Conservation (phyloP, 2,797 vertebrate genomes). For the Sebastolobus altivelis region DNA sequence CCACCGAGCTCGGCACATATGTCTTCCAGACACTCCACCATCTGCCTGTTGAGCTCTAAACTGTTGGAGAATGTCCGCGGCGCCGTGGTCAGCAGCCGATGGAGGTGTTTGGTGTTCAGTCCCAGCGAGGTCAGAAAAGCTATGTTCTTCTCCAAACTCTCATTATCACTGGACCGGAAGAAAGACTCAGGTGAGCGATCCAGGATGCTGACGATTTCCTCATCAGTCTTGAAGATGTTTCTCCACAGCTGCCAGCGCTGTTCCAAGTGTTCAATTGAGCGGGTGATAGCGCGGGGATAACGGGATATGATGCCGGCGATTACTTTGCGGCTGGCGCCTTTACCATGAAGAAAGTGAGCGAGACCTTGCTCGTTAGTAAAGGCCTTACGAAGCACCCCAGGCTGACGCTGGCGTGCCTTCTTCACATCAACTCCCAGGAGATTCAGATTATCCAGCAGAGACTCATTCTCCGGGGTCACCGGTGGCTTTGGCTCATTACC, state of each 20-base stretch:
- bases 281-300: constrained; percentile 86
- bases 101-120: constrained; percentile 79
- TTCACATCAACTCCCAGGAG: constrained; percentile 84
- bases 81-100: constrained; percentile 82
- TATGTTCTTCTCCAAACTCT: constrained; percentile 87
- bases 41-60: constrained; percentile 85
- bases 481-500: background rate
- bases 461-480: constrained; percentile 70
- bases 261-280: constrained; percentile 82
- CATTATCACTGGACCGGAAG: constrained; percentile 86
- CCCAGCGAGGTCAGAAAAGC: constrained; percentile 82
- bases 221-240: constrained; percentile 80
- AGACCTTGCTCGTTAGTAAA: constrained; percentile 84
- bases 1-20: constrained; percentile 77
- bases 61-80: constrained; percentile 89
- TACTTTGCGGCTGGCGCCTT: constrained; percentile 79
- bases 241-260: constrained; percentile 89
- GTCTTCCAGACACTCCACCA: constrained; percentile 81
- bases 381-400: constrained; percentile 80
- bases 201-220: constrained; percentile 84
- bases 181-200: constrained; percentile 87
- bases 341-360: constrained; percentile 80
- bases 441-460: constrained; percentile 82
- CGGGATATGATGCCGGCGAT: constrained; percentile 87
- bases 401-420: constrained; percentile 79